phyloP scores from a whole-genome alignment of 2,113 vertebrate genomes.

The Gnathonemus echidnorhynchus region DNA sequence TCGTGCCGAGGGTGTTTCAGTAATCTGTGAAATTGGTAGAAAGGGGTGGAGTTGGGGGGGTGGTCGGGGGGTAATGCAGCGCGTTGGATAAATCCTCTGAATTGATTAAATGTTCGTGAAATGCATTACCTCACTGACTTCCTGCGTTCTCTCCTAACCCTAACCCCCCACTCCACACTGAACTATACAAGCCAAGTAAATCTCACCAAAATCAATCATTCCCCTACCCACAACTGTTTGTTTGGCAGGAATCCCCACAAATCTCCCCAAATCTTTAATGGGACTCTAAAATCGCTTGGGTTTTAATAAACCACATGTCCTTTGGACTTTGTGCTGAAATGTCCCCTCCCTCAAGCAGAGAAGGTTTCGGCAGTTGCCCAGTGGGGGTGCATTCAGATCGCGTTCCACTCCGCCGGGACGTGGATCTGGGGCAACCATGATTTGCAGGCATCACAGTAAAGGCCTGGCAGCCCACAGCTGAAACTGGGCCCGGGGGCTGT shows the following conservation, averaged over 20 bases:
- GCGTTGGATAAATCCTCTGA: conserved; percentile 6
- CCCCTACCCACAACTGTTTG: not conserved
- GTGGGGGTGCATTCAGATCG: not conserved
- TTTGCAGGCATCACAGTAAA: not conserved
- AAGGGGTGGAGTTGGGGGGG: not conserved
- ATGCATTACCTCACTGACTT: conserved; percentile 6
- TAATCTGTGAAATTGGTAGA: conserved; percentile 15
- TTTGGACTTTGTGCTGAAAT: not conserved
- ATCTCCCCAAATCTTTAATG: conserved; percentile 22
- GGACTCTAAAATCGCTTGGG: not conserved
- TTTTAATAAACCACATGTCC: conserved; percentile 16
- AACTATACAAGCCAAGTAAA: not conserved
- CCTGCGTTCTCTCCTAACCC: not conserved
- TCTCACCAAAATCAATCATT: not conserved
- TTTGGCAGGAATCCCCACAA: conserved; percentile 18
- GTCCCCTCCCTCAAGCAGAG: not conserved
- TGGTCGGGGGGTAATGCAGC: not conserved
- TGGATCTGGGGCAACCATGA: not conserved
- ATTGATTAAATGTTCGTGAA: conserved; percentile 7
- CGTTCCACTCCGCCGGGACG: not conserved
- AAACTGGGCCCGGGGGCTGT: not conserved
- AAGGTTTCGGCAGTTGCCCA: not conserved
- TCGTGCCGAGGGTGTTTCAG: not conserved
- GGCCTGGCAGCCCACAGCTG: not conserved
- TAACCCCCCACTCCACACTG: not conserved